phyloP scores from a whole-genome alignment of 2,888 invertebrate genomes.

The Rhyacophila evoluta region DNA sequence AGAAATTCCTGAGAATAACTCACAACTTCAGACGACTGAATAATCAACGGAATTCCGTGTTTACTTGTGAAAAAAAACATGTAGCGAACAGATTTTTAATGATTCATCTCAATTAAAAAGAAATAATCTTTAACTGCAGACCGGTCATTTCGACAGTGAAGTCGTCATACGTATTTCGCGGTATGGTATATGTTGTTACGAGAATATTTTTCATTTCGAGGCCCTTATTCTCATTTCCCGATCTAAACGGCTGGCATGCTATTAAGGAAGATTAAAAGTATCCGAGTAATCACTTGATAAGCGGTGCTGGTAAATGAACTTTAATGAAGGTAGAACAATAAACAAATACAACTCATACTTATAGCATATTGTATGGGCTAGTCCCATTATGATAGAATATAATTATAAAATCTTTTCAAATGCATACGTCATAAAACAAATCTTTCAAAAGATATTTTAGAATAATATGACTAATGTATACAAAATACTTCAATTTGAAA shows the following conservation, averaged over 20 bases:
- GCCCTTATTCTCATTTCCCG: slow-evolving; percentile 19
- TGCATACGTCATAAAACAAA: too few species aligned
- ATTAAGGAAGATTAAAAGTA: neutral
- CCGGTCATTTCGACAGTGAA: neutral
- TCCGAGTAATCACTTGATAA: neutral
- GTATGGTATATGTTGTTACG: neutral
- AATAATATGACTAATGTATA: too few species aligned
- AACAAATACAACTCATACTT: too few species aligned
- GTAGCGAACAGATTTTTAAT: neutral
- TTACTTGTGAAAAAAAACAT: neutral
- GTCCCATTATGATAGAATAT: too few species aligned
- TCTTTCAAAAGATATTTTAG: too few species aligned
- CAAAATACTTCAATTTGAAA: too few species aligned
- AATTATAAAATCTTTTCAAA: too few species aligned
- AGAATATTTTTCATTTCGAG: neutral
- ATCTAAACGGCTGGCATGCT: neutral
- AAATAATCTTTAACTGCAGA: slow-evolving; percentile 13
- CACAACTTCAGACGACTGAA: neutral
- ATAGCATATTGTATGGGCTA: too few species aligned
- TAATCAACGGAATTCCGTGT: neutral
- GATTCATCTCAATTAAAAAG: neutral
- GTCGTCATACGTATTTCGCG: neutral
- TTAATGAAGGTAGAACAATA: too few species aligned
- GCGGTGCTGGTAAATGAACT: neutral
- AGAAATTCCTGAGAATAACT: neutral